These are phyloP conservation scores for Spinus pinus DNA, from an alignment of 2,797 vertebrate genomes.

Conservation along the genomic window DNA sequence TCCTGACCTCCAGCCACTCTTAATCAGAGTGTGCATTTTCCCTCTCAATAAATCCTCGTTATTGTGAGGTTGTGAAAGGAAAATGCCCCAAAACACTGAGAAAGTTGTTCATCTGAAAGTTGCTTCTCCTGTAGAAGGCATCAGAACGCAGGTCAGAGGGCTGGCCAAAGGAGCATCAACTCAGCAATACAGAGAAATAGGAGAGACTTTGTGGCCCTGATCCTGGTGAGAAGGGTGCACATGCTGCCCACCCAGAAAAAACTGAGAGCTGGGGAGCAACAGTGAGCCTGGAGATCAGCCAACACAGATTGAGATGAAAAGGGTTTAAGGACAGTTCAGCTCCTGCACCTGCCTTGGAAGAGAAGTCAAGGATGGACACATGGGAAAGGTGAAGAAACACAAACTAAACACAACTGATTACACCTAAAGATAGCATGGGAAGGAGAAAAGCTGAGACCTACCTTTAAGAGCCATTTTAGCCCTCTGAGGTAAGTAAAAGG, in stretches of 20 bases:
- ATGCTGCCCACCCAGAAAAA: not conserved
- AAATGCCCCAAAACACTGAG: not conserved
- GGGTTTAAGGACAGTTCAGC: not conserved
- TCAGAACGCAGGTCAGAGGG: accelerated
- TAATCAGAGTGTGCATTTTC: not conserved
- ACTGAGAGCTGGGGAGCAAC: too few relatives aligned
- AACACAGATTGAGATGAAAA: not conserved
- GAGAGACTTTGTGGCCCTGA: not conserved
- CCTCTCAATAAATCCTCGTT: not conserved
- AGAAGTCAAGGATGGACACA: not conserved
- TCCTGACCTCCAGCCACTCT: not conserved
- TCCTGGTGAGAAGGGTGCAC: not conserved
- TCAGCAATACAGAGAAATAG: not conserved
- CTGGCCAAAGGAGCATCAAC: not conserved
- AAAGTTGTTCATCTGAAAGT: not conserved
- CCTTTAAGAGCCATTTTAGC: not conserved
- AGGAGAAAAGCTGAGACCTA: not conserved
- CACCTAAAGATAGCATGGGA: not conserved
- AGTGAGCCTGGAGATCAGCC: not conserved
- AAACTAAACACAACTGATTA: not conserved
- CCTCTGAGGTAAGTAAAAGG: not conserved
- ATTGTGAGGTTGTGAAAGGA: not conserved
- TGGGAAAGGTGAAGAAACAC: not conserved
- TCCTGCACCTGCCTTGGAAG: not conserved
- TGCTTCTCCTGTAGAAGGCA: not conserved